Conservation (phyloP, 2,888 invertebrate genomes). For the Eilema sororculum region DNA sequence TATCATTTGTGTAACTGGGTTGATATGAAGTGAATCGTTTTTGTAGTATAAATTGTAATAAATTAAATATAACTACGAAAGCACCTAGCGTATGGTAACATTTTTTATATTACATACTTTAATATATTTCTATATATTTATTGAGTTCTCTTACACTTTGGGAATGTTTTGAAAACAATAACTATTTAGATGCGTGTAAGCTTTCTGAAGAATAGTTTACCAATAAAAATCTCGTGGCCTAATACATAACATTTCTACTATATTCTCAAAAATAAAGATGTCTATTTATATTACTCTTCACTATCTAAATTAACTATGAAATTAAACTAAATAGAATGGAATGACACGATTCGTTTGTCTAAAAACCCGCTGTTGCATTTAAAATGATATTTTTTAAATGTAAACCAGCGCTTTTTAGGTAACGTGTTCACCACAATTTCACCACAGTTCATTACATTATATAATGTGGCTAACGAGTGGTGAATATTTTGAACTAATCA, state of each 20-base stretch:
- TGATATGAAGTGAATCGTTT: background rate
- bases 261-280: constrained; percentile 25
- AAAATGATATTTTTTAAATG: background rate
- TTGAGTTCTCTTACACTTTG: constrained; percentile 39
- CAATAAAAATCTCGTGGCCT: background rate
- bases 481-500: constrained; percentile 47
- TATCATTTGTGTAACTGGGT: background rate
- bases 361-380: constrained; percentile 25
- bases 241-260: constrained; percentile 18
- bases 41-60: constrained; percentile 18
- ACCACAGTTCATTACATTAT: constrained; percentile 10
- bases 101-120: constrained; percentile 35
- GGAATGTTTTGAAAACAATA: constrained; percentile 32
- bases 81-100: constrained; percentile 59
- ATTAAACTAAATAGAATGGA: constrained; percentile 39
- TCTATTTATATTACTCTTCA: constrained; percentile 37
- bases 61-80: constrained; percentile 38
- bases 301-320: constrained; percentile 39
- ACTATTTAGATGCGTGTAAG: background rate
- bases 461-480: constrained; percentile 19
- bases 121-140: constrained; percentile 32
- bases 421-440: constrained; percentile 3
- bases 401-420: constrained; percentile 12
- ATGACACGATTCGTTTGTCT: constrained; percentile 44
- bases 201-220: background rate